Evolutionary conservation across 1,140 invertebrate genomes (phyloP).

Genomic region (Diachasmimorpha longicaudata): DNA sequence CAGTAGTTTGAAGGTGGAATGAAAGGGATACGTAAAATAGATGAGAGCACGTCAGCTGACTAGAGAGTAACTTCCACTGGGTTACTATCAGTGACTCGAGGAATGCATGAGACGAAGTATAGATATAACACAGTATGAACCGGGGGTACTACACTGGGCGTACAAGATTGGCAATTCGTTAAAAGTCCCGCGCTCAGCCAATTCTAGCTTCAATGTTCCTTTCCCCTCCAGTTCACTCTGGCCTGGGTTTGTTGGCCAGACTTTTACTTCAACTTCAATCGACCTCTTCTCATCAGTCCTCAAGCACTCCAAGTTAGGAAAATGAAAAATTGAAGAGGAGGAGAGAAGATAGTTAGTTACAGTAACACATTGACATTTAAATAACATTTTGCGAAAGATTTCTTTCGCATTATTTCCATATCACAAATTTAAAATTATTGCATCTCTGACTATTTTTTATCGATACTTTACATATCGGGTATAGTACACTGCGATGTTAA

Average conservation of each 20-base stretch:
- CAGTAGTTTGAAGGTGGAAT: background rate
- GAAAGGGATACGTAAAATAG: constrained; percentile 15
- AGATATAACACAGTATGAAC: background rate
- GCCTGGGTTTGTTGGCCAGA: background rate
- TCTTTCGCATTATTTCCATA: no score
- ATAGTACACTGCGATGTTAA: no score
- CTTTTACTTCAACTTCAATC: background rate
- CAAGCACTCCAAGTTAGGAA: background rate
- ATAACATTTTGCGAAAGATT: no score
- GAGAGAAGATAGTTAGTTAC: no score
- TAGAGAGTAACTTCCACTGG: background rate
- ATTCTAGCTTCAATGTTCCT: background rate
- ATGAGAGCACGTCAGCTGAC: constrained; percentile 13
- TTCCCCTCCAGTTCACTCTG: background rate
- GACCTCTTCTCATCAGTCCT: background rate
- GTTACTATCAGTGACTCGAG: background rate
- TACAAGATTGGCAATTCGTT: constrained; percentile 26
- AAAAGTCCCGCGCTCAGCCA: constrained; percentile 6
- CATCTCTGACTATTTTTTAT: no score
- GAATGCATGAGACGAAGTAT: background rate
- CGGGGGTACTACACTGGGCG: background rate
- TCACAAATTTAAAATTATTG: no score
- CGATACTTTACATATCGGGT: no score
- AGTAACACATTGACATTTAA: no score
- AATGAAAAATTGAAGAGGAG: background rate